Base-by-base conservation (phyloP, 2,113 vertebrate genomes). In the Platysternon megacephalum region DNA sequence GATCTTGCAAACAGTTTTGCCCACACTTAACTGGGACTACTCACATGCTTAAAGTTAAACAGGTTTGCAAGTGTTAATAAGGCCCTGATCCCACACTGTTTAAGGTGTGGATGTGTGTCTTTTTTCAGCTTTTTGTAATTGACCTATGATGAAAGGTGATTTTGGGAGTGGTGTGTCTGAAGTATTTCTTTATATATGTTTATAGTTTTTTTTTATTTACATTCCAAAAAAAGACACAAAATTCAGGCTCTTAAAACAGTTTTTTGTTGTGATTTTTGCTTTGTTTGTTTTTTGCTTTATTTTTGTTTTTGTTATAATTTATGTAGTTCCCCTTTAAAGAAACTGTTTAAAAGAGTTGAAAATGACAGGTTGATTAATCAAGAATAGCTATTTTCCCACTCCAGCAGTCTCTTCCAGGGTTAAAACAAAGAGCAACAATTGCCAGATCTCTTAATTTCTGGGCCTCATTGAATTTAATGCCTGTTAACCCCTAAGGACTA, bases 401-500 rank as follows among this genome's bases (percentile, higher is more conserved):
- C 90, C 19, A 74, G 61, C 89, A 93, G 90, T 80, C 80, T 89
- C 89, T 93, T 94, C 91, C 94, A 97, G 94, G 94, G 94, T 97
- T 97, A 97, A 97, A 95, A 21, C 9, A 89, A 97, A 97, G 93
- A 96, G 91, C 90, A 93, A 52, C 84, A 92, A 84, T 90, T 91
- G 87, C 82, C 79, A 51, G 85, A 93, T 88, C 90, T 93, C 91
- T 87, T 92, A 91, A 92, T 96, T 97, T 94, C 93, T 90, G 94
- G 86, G 92, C 81, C 93, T 83, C 22, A 2, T 94, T 93, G 91
- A 92, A 58, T 44, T 93, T 94, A 95, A 94, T 93, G 94, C 94
- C 91, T 96, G 86, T 89, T 95, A 96, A 95, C 95, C 97, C 93
- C 97, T 48, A 52, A 97, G 97, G 96, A 97, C 91, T 65, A 90